Conservation (phyloP, 2,888 invertebrate genomes). For the Ophion slaviceki region DNA sequence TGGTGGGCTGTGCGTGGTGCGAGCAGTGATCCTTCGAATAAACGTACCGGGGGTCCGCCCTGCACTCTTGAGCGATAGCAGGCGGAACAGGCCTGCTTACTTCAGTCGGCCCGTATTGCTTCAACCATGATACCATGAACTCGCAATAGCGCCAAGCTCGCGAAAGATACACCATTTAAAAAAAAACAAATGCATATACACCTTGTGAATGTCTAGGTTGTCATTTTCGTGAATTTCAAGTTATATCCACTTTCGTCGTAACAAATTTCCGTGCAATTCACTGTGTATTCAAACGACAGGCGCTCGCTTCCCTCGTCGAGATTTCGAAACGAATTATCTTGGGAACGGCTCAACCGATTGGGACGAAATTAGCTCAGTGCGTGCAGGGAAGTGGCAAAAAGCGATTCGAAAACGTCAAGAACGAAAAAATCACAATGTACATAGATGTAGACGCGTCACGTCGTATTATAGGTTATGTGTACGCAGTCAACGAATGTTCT, state of each 20-base stretch:
- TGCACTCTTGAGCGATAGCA: constrained; percentile 19
- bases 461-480: neutral
- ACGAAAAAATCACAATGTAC: neutral
- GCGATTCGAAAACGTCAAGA: neutral
- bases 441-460: too few relatives aligned
- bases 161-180: neutral
- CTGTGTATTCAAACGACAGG: too few relatives aligned
- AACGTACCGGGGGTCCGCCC: constrained; percentile 22
- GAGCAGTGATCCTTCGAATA: constrained; percentile 20
- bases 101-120: constrained; percentile 33
- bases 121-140: constrained; percentile 14
- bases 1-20: neutral
- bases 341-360: too few relatives aligned
- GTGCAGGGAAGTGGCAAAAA: neutral
- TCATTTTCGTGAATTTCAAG: too few relatives aligned
- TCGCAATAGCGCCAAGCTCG: neutral
- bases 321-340: too few relatives aligned
- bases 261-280: too few relatives aligned
- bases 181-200: neutral
- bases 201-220: too few relatives aligned
- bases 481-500: neutral
- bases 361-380: too few relatives aligned
- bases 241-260: too few relatives aligned
- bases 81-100: constrained; percentile 12
- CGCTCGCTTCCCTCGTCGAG: too few relatives aligned